Evolutionary conservation across 1,140 invertebrate species (phyloP), one percentile per base, ranked within the genome.

Genomic region (Anoplolepis gracilipes): DNA sequence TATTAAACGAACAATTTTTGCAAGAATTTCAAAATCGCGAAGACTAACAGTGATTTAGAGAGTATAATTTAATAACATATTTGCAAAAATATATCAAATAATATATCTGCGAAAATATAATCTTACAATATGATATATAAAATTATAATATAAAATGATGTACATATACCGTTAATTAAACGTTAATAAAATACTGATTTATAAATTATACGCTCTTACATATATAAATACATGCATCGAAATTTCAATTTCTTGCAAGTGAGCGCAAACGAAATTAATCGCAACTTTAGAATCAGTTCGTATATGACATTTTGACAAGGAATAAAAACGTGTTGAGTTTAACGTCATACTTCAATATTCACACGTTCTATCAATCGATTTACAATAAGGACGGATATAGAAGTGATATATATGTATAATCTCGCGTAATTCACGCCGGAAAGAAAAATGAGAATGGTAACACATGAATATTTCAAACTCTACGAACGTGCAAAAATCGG

Each of bases 301-400:
- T 78, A n/a, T 70, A 64, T 70, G 77, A 8, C 22, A 39, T 33
- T 36, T 28, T 46, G 75, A 33, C 53, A 85, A 65, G 39, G 49
- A 88, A 42, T 59, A 22, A 36, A 53, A 64, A 84, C 42, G 2
- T 57, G 72, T 78, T 59, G 72, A 88, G 85, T 88, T 46, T 88
- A 87, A 28, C 55, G 53, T 55, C 39, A 57, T 8, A 11, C 2
- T 55, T 55, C 16, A 49, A 57, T 25, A n/a, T 25, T 70, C 33
- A 22, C 64, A 1, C 36, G 8, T 22, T 84, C 65, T 36, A 79
- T 88, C 73, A 72, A 42, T 88, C 53, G 33, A 70, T 16, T 1
- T 55, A 67, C 25, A 70, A 19, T 39, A 33, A 22, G 11, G 6
- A 25, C 0, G 25, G 33, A 67, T 79, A 4, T 49, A 33, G 22